Conservation (phyloP, 2,797 vertebrate genomes). For the Periophthalmus magnuspinnatus region DNA sequence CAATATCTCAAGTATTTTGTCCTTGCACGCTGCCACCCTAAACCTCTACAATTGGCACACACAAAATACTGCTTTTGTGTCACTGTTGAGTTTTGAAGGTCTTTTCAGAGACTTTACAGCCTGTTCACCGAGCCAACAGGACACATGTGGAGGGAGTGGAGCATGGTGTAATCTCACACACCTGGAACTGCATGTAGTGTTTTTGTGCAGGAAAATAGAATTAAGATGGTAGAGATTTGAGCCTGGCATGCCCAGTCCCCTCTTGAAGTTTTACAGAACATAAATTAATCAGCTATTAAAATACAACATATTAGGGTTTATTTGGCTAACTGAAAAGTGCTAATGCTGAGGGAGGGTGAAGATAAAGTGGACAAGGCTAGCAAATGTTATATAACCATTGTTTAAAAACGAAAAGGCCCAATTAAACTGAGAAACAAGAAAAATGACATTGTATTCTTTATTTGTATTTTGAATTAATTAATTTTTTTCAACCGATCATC, state of each 20-base stretch:
- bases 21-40: constrained; percentile 62
- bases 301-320: neutral
- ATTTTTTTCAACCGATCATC: too few species aligned
- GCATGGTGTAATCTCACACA: constrained; percentile 74
- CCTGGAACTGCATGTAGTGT: constrained; percentile 66
- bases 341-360: neutral
- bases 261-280: constrained; percentile 33
- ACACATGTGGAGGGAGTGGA: constrained; percentile 69
- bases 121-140: constrained; percentile 61
- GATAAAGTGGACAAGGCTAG: too few species aligned
- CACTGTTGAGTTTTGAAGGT: constrained; percentile 65
- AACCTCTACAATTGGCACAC: constrained; percentile 61
- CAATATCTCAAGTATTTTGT: constrained; percentile 73
- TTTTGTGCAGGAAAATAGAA: constrained; percentile 57
- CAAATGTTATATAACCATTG: too few species aligned
- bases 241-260: constrained; percentile 61
- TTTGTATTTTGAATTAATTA: too few species aligned
- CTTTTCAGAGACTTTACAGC: constrained; percentile 67
- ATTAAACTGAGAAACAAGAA: too few species aligned
- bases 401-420: too few species aligned
- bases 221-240: constrained; percentile 42
- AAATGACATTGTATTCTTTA: too few species aligned
- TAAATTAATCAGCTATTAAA: neutral
- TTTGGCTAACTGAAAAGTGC: neutral
- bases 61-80: constrained; percentile 70